Base-by-base conservation (phyloP, 2,888 invertebrate species). In the Arge pagana region DNA sequence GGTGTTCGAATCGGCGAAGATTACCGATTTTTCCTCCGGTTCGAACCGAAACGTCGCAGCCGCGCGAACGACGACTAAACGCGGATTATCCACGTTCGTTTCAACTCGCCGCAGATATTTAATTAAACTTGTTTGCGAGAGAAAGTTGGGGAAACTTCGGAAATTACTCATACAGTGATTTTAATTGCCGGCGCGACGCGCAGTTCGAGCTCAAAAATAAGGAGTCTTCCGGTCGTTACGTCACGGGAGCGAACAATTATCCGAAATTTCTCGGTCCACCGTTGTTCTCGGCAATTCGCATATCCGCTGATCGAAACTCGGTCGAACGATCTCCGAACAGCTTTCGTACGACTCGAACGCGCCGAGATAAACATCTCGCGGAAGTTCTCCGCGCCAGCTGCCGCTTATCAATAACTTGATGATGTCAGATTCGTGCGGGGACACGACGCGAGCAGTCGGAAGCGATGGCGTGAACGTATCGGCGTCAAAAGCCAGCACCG, bases 101-200 rank as follows among this genome's bases (percentile, higher is more conserved):
- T 61, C 54, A 57, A 52, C 56, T 58, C 49, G 42, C 53, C 60
- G 61, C 59, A 69, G 73, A 71, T 72, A 70, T 73, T 71, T 70
- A 71, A 73, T 73, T 69, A 73, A 73, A 72, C 69, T 71, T 71
- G 67, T 71, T 71, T 70, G 70, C 68, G 62, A 58, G 58, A 61
- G 55, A 57, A 64, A 71, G 67, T 69, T 70, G 57, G n/a, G 60
- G 62, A 62, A 73, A 73, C 66, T 71, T 65, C 50, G 64, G 59
- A 60, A 67, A 72, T 72, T 71, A 72, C 64, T 73, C 68, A 68
- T 62, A 48, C 37, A 28, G 37, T 24, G 28, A 28, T 28, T 26
- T 36, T 36, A 39, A 48, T 48, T 26, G 39, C 48, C 28, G 37
- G 26, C 31, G 23, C 8, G 35, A 10, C 26, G 24, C 24, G 24